Evolutionary conservation across 2,888 invertebrate species (phyloP).

Genomic region (Oegoconia quadripuncta): DNA sequence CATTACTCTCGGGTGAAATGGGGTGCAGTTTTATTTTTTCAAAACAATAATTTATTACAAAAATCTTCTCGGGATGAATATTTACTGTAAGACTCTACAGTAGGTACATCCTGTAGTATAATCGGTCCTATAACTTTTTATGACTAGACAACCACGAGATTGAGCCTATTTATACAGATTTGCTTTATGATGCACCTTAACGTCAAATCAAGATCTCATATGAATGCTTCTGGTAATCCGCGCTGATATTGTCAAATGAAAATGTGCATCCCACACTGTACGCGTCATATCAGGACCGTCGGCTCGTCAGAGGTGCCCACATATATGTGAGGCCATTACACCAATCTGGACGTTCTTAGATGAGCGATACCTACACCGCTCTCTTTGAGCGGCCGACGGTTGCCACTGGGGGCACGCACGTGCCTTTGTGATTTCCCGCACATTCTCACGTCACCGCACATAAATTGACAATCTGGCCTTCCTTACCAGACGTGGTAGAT

Average conservation of each 20-base stretch:
- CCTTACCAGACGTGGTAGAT: constrained; percentile 27
- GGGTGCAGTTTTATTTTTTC: too few relatives aligned
- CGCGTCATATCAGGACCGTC: constrained; percentile 53
- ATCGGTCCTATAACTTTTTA: too few relatives aligned
- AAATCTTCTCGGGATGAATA: too few relatives aligned
- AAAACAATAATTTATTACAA: too few relatives aligned
- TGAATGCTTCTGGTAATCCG: constrained; percentile 49
- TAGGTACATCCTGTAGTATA: too few relatives aligned
- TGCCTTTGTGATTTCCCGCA: constrained; percentile 60
- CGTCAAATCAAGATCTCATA: constrained; percentile 39
- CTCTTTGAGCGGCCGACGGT: constrained; percentile 57
- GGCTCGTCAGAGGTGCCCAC: constrained; percentile 71
- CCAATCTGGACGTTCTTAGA: constrained; percentile 59
- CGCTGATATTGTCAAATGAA: constrained; percentile 53
- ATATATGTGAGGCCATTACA: constrained; percentile 60
- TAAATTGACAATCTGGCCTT: constrained; percentile 65
- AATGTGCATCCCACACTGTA: constrained; percentile 56
- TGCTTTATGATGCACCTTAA: constrained; percentile 38
- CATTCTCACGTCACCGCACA: constrained; percentile 63
- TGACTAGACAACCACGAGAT: too few relatives aligned
- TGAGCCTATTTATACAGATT: too few relatives aligned
- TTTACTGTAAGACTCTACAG: too few relatives aligned
- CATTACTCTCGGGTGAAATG: too few relatives aligned
- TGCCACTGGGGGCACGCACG: constrained; percentile 64
- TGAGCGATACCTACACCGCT: constrained; percentile 46